These are phyloP conservation scores for Emydoidea blandingii DNA, from an alignment of 2,797 vertebrate genomes.

Conservation along the genomic window DNA sequence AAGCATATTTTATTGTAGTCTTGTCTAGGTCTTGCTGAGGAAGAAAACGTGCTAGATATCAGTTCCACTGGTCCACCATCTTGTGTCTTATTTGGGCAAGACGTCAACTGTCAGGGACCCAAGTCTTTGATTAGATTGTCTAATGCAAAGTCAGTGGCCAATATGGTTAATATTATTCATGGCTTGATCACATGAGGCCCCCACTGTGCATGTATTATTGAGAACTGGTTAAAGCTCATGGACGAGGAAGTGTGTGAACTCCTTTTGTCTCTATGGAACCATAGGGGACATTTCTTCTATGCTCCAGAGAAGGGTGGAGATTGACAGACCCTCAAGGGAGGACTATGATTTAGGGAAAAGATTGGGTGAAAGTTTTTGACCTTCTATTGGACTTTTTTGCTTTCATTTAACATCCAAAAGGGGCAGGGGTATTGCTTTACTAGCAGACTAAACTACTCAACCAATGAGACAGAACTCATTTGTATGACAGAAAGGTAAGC, in stretches of 20 bases:
- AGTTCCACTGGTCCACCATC: accelerated
- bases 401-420: background rate
- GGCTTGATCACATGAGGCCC: background rate
- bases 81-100: background rate
- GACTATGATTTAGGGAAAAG: background rate
- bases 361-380: background rate
- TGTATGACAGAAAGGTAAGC: background rate
- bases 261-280: background rate
- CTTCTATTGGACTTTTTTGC: background rate
- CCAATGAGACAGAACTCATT: background rate
- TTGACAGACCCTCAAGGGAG: background rate
- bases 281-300: background rate
- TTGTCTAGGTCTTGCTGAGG: background rate
- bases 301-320: background rate
- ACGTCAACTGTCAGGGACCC: background rate
- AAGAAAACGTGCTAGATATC: background rate
- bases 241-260: background rate
- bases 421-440: background rate
- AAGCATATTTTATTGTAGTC: background rate
- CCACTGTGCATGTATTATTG: background rate
- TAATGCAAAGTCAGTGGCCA: background rate
- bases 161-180: background rate
- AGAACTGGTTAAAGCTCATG: background rate
- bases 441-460: background rate
- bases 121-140: background rate